Percentiles rank a stretch among this genome's conserved stretches.
Evolutionary conservation across 1,140 invertebrate genomes (phyloP).

Genomic region (Palaemon carinicauda): DNA sequence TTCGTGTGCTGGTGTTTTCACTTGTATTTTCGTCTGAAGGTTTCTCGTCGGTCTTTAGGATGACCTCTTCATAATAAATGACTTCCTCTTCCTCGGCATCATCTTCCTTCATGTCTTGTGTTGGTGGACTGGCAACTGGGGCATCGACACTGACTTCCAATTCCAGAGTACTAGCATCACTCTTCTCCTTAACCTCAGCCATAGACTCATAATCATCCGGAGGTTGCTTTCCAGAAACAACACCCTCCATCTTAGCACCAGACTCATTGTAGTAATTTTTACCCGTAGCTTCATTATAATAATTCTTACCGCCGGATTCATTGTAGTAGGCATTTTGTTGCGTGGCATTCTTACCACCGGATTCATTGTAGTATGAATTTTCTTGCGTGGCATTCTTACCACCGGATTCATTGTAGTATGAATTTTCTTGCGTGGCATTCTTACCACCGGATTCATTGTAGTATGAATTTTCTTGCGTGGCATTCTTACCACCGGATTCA

Average conservation of each 20-base stretch:
- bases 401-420: neutral
- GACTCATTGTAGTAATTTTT: conserved; percentile 34
- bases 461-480: neutral
- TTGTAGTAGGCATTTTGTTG: neutral
- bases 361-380: neutral
- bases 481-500: neutral
- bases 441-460: neutral
- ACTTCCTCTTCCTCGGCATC: neutral
- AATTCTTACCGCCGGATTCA: neutral
- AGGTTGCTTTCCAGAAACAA: neutral
- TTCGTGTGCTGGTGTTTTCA: neutral
- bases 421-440: neutral
- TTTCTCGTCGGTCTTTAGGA: neutral
- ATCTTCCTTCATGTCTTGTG: neutral
- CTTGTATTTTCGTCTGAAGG: neutral
- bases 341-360: too few species aligned
- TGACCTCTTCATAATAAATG: conserved; percentile 11
- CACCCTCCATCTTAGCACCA: neutral
- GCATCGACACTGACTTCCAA: conserved; percentile 13
- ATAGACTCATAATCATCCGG: conserved; percentile 48
- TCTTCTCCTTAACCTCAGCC: conserved; percentile 37
- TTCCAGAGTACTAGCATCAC: conserved; percentile 2
- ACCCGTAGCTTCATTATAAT: neutral
- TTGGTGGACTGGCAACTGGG: conserved; percentile 11
- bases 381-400: neutral